Evolutionary conservation across 2,797 vertebrate genomes (phyloP).

Genomic region (Sebastolobus alascanus): DNA sequence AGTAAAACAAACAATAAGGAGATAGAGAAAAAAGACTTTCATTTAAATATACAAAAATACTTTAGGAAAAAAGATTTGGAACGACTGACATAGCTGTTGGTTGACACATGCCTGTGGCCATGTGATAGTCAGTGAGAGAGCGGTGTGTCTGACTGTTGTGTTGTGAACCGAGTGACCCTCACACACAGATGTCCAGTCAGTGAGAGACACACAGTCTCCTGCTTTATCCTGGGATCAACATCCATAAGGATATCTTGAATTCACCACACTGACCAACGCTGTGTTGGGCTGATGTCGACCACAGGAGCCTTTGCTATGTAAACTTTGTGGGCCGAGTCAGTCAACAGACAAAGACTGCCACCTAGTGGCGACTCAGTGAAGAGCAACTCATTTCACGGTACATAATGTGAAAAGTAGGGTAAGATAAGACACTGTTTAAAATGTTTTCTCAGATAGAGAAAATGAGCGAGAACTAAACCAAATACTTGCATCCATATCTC

Average conservation of each 20-base stretch:
- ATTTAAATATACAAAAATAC: too few relatives aligned
- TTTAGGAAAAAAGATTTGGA: not conserved
- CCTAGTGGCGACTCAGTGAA: constrained; percentile 53
- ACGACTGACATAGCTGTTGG: not conserved
- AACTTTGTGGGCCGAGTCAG: not conserved
- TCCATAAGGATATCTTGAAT: constrained; percentile 23
- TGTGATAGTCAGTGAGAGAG: constrained; percentile 11
- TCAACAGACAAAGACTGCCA: constrained; percentile 42
- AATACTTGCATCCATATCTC: not conserved
- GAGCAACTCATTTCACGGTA: not conserved
- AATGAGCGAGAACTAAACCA: not conserved
- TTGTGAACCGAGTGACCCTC: constrained; percentile 45
- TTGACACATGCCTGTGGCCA: not conserved
- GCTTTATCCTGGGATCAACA: constrained; percentile 41
- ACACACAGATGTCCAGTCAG: constrained; percentile 38
- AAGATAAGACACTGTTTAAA: not conserved
- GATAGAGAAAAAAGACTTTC: not conserved
- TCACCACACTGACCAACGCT: constrained; percentile 20
- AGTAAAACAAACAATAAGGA: not conserved
- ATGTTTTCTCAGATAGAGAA: not conserved
- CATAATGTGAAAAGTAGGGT: not conserved
- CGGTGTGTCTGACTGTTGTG: not conserved
- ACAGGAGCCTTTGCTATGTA: not conserved
- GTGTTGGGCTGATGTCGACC: not conserved
- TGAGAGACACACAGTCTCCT: constrained; percentile 28